phyloP scores from a whole-genome alignment of 1,140 invertebrate species.

The Lasaia peninsularis region DNA sequence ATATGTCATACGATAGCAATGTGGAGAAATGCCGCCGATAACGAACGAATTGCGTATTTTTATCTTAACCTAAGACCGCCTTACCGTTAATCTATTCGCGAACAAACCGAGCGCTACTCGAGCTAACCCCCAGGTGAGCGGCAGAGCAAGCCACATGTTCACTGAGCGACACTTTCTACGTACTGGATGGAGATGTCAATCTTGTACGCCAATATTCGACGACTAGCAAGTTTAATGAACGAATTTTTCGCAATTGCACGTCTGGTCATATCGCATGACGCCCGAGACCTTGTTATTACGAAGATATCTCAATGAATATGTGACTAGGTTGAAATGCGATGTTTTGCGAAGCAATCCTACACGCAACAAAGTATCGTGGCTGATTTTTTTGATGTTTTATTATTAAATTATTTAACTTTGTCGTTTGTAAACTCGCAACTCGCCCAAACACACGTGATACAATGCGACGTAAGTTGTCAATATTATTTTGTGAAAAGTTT shows the following conservation, averaged over 20 bases:
- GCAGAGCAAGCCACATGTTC: neutral
- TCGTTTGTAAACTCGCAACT: neutral
- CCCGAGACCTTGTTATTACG: no score
- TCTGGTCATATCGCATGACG: no score
- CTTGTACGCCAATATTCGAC: neutral
- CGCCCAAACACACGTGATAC: neutral
- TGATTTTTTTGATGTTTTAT: no score
- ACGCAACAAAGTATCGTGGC: neutral
- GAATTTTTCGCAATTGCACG: neutral
- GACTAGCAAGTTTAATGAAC: neutral
- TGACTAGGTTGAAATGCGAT: neutral
- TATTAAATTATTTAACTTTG: neutral
- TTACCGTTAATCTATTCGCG: conserved; percentile 11
- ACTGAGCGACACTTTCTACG: neutral
- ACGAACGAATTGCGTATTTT: conserved; percentile 7
- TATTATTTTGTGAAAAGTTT: no score
- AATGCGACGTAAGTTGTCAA: conserved; percentile 3
- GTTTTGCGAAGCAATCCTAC: conserved; percentile 6
- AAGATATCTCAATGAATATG: neutral
- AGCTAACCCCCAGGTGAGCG: neutral
- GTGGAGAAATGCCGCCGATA: conserved; percentile 13
- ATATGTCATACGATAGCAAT: conserved; percentile 21
- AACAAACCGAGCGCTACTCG: conserved; percentile 6
- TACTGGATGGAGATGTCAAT: neutral
- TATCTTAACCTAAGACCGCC: conserved; percentile 12